Evolutionary conservation across 2,888 invertebrate species (phyloP), one percentile per base, ranked within the genome.

Genomic region (Papilio gigon): DNA sequence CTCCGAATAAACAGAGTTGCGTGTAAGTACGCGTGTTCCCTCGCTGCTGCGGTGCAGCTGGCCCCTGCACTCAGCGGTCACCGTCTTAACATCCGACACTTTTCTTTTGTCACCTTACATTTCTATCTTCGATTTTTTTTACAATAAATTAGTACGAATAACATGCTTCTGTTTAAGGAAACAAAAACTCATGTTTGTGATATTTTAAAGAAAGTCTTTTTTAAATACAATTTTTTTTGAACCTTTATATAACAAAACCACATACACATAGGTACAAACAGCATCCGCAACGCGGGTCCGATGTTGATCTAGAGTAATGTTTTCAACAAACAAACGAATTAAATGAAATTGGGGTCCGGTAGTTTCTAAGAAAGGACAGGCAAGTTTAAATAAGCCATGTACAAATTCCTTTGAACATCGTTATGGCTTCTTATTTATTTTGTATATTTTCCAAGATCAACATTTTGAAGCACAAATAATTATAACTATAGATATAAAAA

Each of bases 1-100:
- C 81, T 89, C 82, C 84, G 90, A 91, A 87, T 84, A 90, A 92
- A 91, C 87, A 92, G 77, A 77, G 77, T 74, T 75, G 80, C 80
- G 78, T 75, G 77, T 73, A 76, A 76, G 76, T 74, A 77, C 67
- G 73, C 78, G 77, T 71, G 77, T 73, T 68, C 73, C 68, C 67
- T 71, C 70, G 68, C 71, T 71, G 71, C 71, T 70, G 59, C 60
- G 71, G 72, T 27, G 22, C 53, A 56, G 53, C 27, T 56, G 53
- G 30, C 30, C 9, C n/a, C 27, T 8, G n/a, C 17, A 30, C 25
- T 25, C 27, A 20, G 11, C 50, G 27, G n/a, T 22, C 22, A 47
- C 47, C 25, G 27, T 27, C n/a, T n/a, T 50, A 50, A 6, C 27
- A 27, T 53, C 12, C 14, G 14, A 56, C 47, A 64, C 37, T 44